Evolutionary conservation across 2,113 vertebrate genomes (phyloP).

Genomic region (human): DNA sequence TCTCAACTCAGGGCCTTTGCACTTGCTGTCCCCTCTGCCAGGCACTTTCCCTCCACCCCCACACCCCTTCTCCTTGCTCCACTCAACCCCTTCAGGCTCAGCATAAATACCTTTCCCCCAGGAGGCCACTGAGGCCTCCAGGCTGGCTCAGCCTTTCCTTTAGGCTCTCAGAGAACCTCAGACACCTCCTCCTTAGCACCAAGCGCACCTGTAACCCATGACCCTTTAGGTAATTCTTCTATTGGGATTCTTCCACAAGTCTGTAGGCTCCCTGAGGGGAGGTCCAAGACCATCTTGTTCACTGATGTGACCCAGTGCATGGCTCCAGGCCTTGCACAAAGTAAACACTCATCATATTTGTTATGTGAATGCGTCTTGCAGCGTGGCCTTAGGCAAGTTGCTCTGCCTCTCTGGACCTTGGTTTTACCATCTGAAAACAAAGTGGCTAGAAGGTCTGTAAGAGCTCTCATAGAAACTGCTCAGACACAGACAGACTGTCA

Average conservation of each 20-base stretch:
- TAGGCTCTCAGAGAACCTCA: background rate
- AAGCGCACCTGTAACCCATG: background rate
- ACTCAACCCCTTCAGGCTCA: background rate
- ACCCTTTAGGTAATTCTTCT: background rate
- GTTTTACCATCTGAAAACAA: conserved; percentile 20
- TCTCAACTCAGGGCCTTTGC: background rate
- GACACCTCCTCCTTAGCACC: background rate
- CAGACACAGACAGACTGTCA: background rate
- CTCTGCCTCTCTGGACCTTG: background rate
- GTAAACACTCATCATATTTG: background rate
- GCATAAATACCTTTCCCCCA: background rate
- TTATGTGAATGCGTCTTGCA: background rate
- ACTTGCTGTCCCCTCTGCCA: background rate
- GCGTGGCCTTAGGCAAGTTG: background rate
- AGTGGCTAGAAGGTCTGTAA: background rate
- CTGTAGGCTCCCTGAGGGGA: background rate
- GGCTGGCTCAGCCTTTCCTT: background rate
- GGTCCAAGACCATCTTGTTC: background rate
- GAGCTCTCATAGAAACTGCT: background rate
- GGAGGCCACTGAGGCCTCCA: background rate
- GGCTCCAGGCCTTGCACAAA: background rate
- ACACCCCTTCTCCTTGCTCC: background rate
- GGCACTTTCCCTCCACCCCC: background rate
- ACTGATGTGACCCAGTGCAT: background rate
- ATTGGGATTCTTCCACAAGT: background rate